Base-by-base conservation (phyloP, 2,113 vertebrate species). In the Thymallus thymallus region DNA sequence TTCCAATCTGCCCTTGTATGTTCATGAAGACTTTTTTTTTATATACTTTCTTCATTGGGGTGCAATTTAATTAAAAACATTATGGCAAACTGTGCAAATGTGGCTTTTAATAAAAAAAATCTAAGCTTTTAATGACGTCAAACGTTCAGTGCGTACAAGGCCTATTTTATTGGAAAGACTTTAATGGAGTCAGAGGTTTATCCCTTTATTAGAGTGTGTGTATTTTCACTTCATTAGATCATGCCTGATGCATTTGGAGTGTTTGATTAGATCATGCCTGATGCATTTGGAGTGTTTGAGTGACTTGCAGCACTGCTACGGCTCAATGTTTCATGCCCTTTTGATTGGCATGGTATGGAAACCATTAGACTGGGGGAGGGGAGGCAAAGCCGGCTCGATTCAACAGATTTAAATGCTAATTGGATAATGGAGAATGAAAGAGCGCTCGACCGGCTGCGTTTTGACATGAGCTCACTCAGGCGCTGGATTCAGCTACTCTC, bases 361-460 rank as follows among this genome's bases (percentile, higher is more conserved):
- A 91, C 86, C 87, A 90, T 92, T 90, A 81, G 71, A 78, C 75
- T 74, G 70, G 78, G 84, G 82, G 76, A 58, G 74, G 80, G 83
- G 80, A 65, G 13, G 24, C 24, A 80, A 84, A 82, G 86, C 85
- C 4, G 22, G 12, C 64, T 76, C 81, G 80, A 86, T 90, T 90
- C 88, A 86, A 85, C 85, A 87, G 88, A 90, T 90, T 87, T 89
- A 91, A 90, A 91, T 91, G 89, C 83, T 90, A 91, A 92, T 94
- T 90, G 90, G 78, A 78, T 88, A 88, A 91, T 86, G 80, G 87
- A 87, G 86, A 90, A 91, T 91, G 86, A 91, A 92, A 90, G 88
- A 82, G 74, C 74, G 73, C 76, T 69, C 67, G 72, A 83, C 84
- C 84, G 77, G 85, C 71, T 3, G 77, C 55, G 80, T 84, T 22